Evolutionary conservation across 35 echinoderm and acorn worm genomes (phyloP), one percentile per base, ranked within the genome.

Genomic region (Antedon bifida): DNA sequence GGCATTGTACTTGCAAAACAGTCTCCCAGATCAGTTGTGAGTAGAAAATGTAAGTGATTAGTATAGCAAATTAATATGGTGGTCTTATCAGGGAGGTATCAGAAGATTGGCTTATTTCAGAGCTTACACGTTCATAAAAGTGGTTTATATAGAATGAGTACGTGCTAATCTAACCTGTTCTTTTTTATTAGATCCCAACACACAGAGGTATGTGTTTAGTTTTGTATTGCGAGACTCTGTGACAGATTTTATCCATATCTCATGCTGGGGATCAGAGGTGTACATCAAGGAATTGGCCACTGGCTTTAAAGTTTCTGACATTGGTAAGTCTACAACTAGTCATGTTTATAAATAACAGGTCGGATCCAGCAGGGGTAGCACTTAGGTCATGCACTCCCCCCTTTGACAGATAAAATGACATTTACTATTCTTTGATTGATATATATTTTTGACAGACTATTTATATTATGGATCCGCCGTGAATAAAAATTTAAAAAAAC

Each of bases 1-100:
- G 89, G 93, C 11, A 74, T 96, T 89, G 86, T 96, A 21, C 83
- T 96, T 56, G 46, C 93, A 78, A 96, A 96, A 77, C 93, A 96
- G 81, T 31, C 36, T 28, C 82, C 86, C 34, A 88, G 86, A 84
- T 33, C 81, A 45, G 76, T 96, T 64, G 81, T 46, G 38, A 96
- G 86, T 38, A 91, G 91, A 89, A 56, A 79, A 78, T 83, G 93
- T 96, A 82, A 90, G 92, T 88, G 33, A 4, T 34, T 7, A 30
- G 10, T 76, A 76, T 26, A n/a, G n/a, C n/a, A n/a, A 73, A 73
- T 14, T n/a, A 73, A 73, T 13, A 73, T 73, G 13, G 13, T 73
- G 13, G n/a, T 14, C n/a, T 13, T 73, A 73, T n/a, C n/a, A 14
- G 51, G 13, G 13, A 14, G n/a, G 13, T 14, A 73, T 14, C 51